A percentile compares a stretch with the other conserved stretches of the same genome.
Conservation (phyloP, 2,888 invertebrate genomes). For the Gryllus longicercus region DNA sequence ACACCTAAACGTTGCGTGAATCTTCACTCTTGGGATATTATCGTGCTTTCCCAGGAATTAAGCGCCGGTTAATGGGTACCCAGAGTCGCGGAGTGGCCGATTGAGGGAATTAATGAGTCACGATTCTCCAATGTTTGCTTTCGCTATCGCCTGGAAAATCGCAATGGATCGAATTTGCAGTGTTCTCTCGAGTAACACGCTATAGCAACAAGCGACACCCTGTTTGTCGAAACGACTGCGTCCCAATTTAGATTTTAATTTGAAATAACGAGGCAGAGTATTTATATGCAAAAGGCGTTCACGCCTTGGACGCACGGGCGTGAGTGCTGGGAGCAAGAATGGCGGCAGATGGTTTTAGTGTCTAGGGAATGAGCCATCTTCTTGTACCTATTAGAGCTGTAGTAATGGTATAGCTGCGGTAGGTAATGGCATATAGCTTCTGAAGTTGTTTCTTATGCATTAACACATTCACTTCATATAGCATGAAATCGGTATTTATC, state of each 20-base stretch:
- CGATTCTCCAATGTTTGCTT: slow-evolving; percentile 17
- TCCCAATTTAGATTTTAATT: slow-evolving; percentile 9
- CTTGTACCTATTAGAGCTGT: too few species aligned
- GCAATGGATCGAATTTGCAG: background rate
- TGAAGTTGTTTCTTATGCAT: too few species aligned
- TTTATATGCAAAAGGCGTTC: background rate
- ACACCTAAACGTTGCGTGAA: too few species aligned
- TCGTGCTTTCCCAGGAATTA: background rate
- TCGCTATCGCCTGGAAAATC: background rate
- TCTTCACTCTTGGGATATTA: too few species aligned
- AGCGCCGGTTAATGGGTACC: background rate
- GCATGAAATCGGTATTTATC: too few species aligned
- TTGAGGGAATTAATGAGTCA: background rate
- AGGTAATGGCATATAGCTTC: too few species aligned
- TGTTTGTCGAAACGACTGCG: background rate
- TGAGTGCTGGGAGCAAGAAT: too few species aligned
- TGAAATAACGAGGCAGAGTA: background rate
- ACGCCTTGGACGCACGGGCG: too few species aligned
- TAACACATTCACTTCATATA: too few species aligned
- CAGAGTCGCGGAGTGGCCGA: background rate
- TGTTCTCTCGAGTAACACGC: background rate
- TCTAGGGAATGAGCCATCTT: too few species aligned
- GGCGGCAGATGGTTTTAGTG: too few species aligned
- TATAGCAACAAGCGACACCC: background rate
- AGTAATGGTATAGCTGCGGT: too few species aligned